Evolutionary conservation across 2,888 invertebrate species (phyloP).

Genomic region (Ariolimax columbianus): DNA sequence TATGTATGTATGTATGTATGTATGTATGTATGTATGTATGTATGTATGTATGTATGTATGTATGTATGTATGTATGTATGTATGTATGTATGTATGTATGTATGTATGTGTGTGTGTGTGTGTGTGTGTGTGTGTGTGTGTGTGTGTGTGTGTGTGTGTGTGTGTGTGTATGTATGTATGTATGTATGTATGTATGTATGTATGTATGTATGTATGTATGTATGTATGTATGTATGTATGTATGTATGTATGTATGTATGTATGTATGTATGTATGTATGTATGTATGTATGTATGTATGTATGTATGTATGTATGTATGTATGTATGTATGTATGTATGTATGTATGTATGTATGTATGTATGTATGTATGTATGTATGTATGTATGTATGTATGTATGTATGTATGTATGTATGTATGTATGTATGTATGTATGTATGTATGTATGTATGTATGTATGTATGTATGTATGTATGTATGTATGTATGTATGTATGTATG

Average conservation of each 20-base stretch:
- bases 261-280: neutral
- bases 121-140: neutral
- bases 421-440: too few relatives aligned
- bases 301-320: neutral
- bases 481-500: too few relatives aligned
- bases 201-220: neutral
- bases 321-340: neutral
- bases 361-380: neutral
- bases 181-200: neutral
- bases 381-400: neutral
- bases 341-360: neutral
- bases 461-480: too few relatives aligned
- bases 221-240: neutral
- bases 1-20: neutral
- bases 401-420: neutral
- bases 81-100: neutral
- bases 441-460: too few relatives aligned
- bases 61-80: neutral
- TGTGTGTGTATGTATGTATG: neutral
- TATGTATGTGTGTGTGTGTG: neutral
- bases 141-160: neutral
- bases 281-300: neutral
- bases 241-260: neutral
- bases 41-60: neutral
- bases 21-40: neutral